Conservation (phyloP, 2,888 invertebrate genomes). For the Cosmia pyralina region DNA sequence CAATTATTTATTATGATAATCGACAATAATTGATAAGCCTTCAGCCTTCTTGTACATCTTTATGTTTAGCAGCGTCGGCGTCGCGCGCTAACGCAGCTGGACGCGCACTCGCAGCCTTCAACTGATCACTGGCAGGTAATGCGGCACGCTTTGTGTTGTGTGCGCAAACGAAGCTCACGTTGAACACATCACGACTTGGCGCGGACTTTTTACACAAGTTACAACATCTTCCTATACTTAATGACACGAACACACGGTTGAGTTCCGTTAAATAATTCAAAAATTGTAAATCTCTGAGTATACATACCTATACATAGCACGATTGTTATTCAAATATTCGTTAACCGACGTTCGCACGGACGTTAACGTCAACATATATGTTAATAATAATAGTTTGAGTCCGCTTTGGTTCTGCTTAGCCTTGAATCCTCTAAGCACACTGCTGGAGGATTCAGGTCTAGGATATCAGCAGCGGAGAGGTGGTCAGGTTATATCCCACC, state of each 20-base stretch:
- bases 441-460: too few species aligned
- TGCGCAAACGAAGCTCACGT: conserved; percentile 10
- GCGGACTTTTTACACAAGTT: conserved; percentile 30
- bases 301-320: neutral
- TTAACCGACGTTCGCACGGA: too few species aligned
- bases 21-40: too few species aligned
- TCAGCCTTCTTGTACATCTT: neutral
- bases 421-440: too few species aligned
- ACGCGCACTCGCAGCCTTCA: conserved; percentile 57
- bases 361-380: too few species aligned
- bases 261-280: conserved; percentile 20
- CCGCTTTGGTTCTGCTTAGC: too few species aligned
- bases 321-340: conserved; percentile 19
- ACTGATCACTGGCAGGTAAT: conserved; percentile 11
- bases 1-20: neutral
- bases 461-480: too few species aligned
- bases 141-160: conserved; percentile 12
- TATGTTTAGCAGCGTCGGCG: neutral
- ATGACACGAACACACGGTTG: conserved; percentile 35
- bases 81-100: too few species aligned
- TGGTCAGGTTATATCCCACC: too few species aligned
- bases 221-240: conserved; percentile 37
- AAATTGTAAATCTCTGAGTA: neutral
- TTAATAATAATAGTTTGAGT: too few species aligned
- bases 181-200: conserved; percentile 36